phyloP scores from a whole-genome alignment of 2,888 invertebrate species.

The Hypercompe scribonia region DNA sequence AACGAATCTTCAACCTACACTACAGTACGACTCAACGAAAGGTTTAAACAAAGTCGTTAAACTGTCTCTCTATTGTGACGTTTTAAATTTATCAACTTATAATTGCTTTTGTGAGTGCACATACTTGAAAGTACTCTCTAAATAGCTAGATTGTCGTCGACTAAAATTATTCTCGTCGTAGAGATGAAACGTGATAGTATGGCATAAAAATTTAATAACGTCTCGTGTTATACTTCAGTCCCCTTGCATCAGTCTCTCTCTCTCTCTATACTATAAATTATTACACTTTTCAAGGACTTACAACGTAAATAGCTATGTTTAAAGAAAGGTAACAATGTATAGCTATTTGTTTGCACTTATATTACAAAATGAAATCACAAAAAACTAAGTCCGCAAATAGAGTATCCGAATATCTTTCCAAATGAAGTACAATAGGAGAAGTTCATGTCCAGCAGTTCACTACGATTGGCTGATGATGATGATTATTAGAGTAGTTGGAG shows the following conservation, averaged over 20 bases:
- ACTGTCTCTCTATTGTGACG: slow-evolving; percentile 51
- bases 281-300: not conserved
- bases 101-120: slow-evolving; percentile 7
- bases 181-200: slow-evolving; percentile 17
- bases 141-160: slow-evolving; percentile 7
- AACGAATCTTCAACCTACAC: slow-evolving; percentile 48
- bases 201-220: slow-evolving; percentile 16
- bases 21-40: slow-evolving; percentile 50
- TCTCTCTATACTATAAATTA: not conserved
- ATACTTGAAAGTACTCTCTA: slow-evolving; percentile 8
- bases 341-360: too few species aligned
- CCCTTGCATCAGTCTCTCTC: not conserved
- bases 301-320: not conserved
- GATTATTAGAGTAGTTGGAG: too few species aligned
- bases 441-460: too few species aligned
- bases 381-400: too few species aligned
- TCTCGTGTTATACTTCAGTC: slow-evolving; percentile 6
- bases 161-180: slow-evolving; percentile 11
- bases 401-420: too few species aligned
- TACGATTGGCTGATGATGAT: too few species aligned
- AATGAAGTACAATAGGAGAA: too few species aligned
- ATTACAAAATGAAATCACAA: too few species aligned
- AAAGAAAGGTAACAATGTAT: too few species aligned
- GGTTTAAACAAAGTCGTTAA: slow-evolving; percentile 55
- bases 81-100: slow-evolving; percentile 15